phyloP scores from a whole-genome alignment of 2,888 invertebrate genomes.

The Oxyteleia sp. region DNA sequence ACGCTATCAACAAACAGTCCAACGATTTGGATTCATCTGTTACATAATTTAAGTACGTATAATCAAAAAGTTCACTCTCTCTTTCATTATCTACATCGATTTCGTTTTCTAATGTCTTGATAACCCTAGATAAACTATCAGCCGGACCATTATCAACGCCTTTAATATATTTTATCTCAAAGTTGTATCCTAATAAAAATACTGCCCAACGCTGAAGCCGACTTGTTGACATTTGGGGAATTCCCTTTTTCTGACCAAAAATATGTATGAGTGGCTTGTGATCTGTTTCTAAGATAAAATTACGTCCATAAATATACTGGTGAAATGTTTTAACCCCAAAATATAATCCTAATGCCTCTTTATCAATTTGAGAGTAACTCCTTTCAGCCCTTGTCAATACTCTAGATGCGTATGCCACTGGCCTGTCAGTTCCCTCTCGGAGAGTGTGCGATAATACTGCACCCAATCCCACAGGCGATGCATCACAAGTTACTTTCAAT shows the following conservation, averaged over 20 bases:
- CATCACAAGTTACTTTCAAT: slow-evolving; percentile 38
- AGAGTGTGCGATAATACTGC: slow-evolving; percentile 19
- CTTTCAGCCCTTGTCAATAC: background rate
- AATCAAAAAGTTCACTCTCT: slow-evolving; percentile 4
- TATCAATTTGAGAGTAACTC: slow-evolving; percentile 77
- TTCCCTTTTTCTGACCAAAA: slow-evolving; percentile 77
- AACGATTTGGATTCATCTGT: slow-evolving; percentile 24
- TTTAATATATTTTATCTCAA: slow-evolving; percentile 22
- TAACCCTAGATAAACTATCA: slow-evolving; percentile 14
- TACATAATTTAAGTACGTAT: background rate
- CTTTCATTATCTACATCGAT: background rate
- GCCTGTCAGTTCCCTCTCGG: background rate
- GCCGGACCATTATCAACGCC: slow-evolving; percentile 10
- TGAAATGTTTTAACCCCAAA: slow-evolving; percentile 84
- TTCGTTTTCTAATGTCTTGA: background rate
- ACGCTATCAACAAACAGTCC: background rate
- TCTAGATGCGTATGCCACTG: slow-evolving; percentile 23
- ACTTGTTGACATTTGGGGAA: slow-evolving; percentile 78
- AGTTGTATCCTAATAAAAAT: slow-evolving; percentile 56
- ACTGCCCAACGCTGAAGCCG: slow-evolving; percentile 80
- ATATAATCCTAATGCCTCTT: slow-evolving; percentile 81
- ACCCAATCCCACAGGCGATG: slow-evolving; percentile 19
- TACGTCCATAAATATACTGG: slow-evolving; percentile 51
- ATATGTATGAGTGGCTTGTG: slow-evolving; percentile 74
- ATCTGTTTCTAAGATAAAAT: slow-evolving; percentile 76